A percentile compares a stretch with the other conserved stretches of the same genome.
These are phyloP conservation scores for Guaruba guarouba DNA, from an alignment of 2,113 vertebrate genomes.

Conservation along the genomic window DNA sequence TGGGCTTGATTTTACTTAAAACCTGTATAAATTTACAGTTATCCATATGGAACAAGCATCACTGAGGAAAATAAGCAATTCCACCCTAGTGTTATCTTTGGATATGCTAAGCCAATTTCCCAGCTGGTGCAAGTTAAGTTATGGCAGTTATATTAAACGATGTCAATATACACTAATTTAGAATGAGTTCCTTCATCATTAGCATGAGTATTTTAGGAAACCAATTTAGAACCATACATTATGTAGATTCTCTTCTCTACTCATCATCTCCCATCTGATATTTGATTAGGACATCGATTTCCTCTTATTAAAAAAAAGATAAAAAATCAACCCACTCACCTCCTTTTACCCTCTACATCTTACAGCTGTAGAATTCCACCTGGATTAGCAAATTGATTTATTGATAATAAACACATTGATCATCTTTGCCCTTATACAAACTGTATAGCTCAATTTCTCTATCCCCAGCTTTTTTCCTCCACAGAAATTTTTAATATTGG, in stretches of 20 bases:
- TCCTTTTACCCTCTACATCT: constrained; percentile 37
- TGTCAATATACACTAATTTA: constrained; percentile 57
- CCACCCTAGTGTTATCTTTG: constrained; percentile 28
- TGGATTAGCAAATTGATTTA: constrained; percentile 67
- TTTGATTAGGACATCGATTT: constrained; percentile 55
- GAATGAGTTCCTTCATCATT: constrained; percentile 49
- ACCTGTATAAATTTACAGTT: neutral
- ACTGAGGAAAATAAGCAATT: constrained; percentile 28
- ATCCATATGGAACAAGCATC: neutral
- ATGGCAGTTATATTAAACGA: constrained; percentile 55
- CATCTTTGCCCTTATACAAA: constrained; percentile 47
- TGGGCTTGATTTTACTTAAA: neutral
- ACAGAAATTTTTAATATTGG: constrained; percentile 20
- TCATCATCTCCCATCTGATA: constrained; percentile 40
- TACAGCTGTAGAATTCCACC: constrained; percentile 57
- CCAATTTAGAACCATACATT: constrained; percentile 38
- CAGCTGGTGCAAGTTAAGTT: constrained; percentile 53
- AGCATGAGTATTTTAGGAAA: constrained; percentile 55
- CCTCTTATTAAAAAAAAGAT: neutral
- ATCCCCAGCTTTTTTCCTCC: neutral
- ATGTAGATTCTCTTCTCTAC: constrained; percentile 32
- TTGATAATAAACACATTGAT: constrained; percentile 71
- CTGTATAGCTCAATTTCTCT: neutral
- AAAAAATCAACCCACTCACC: constrained; percentile 31
- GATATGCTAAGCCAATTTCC: constrained; percentile 20